A percentile compares a stretch with the other conserved stretches of the same genome.
These are phyloP conservation scores for Hemicordylus capensis DNA, from an alignment of 2,113 vertebrate species.

Conservation along the genomic window DNA sequence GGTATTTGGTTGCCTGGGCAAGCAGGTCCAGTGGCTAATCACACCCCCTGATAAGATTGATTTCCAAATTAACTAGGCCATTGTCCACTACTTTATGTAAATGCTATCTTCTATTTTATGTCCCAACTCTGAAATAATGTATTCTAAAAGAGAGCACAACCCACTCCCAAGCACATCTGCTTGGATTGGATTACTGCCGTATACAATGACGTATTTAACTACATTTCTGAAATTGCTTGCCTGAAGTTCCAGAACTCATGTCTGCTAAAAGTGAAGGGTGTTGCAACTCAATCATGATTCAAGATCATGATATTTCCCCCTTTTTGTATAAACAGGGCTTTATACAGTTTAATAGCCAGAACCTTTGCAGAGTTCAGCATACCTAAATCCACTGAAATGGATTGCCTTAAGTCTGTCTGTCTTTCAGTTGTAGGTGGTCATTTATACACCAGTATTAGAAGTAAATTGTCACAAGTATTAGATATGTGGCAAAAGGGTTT, in stretches of 20 bases:
- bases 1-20: neutral
- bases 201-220: too few species aligned
- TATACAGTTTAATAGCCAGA: neutral
- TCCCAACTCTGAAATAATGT: neutral
- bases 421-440: too few species aligned
- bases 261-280: neutral
- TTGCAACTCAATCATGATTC: neutral
- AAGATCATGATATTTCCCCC: neutral
- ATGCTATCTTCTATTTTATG: neutral
- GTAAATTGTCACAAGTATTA: neutral
- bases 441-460: neutral
- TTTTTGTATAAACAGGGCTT: constrained; percentile 4
- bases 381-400: neutral
- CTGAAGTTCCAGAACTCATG: neutral
- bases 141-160: neutral
- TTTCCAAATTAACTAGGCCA: neutral
- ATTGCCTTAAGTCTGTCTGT: neutral
- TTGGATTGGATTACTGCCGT: too few species aligned
- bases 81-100: too few species aligned
- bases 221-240: neutral
- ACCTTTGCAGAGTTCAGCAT: neutral
- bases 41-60: neutral
- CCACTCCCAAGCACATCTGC: neutral
- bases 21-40: neutral
- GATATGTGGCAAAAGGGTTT: neutral